phyloP scores from a whole-genome alignment of 2,113 vertebrate species.

The Marmota monax region DNA sequence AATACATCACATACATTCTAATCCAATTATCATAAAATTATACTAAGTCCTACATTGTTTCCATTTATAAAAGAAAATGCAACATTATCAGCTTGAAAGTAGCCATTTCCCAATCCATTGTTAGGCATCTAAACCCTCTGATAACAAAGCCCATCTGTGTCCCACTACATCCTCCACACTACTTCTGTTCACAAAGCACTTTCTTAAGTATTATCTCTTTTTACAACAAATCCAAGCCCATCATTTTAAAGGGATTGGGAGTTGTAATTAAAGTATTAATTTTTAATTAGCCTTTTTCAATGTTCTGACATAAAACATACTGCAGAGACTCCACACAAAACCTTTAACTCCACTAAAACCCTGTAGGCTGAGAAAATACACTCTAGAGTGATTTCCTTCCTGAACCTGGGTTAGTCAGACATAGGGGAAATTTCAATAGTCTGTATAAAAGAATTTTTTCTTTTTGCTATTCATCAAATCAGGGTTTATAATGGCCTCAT shows the following conservation, averaged over 20 bases:
- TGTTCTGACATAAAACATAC: conserved; percentile 48
- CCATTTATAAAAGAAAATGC: background rate
- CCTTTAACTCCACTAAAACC: conserved; percentile 33
- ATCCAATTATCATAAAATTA: conserved; percentile 9
- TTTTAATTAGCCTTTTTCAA: conserved; percentile 62
- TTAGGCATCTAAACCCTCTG: conserved; percentile 36
- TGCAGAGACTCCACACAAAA: background rate
- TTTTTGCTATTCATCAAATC: conserved; percentile 35
- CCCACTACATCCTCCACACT: background rate
- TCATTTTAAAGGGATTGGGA: conserved; percentile 8
- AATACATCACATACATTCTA: background rate
- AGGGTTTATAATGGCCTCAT: background rate
- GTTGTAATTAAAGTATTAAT: conserved; percentile 16
- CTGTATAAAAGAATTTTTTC: conserved; percentile 12
- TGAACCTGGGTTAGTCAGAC: background rate
- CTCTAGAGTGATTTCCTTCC: conserved; percentile 5
- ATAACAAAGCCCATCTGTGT: background rate
- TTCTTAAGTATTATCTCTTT: conserved; percentile 5
- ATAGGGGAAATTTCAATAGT: conserved; percentile 39
- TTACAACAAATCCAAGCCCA: conserved; percentile 1
- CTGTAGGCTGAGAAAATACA: background rate
- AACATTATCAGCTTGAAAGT: background rate
- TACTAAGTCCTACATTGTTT: background rate
- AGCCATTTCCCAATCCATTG: background rate
- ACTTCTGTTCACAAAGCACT: conserved; percentile 29